Evolutionary conservation across 2,888 invertebrate species (phyloP).

Genomic region (Dyspetes luteomarginatus): DNA sequence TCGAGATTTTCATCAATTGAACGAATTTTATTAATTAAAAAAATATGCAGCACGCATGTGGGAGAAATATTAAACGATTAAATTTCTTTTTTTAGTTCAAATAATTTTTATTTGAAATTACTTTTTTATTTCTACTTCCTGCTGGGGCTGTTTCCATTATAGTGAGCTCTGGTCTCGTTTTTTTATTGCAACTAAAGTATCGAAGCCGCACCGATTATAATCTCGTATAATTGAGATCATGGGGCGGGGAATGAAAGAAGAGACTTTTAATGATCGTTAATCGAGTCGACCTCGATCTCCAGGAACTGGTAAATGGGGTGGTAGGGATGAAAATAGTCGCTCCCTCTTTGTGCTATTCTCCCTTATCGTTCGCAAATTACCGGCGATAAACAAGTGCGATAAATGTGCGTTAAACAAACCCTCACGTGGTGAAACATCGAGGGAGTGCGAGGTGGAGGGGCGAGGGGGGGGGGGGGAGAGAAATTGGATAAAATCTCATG

Average conservation of each 20-base stretch:
- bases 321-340: background rate
- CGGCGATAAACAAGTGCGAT: slow-evolving; percentile 48
- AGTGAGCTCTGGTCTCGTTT: background rate
- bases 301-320: background rate
- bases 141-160: background rate
- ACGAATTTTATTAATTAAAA: background rate
- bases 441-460: no score
- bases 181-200: slow-evolving; percentile 10
- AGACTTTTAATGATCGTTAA: slow-evolving; percentile 62
- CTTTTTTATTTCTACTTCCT: slow-evolving; percentile 1
- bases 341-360: background rate
- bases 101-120: background rate
- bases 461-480: no score
- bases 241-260: slow-evolving; percentile 33
- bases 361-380: slow-evolving; percentile 40
- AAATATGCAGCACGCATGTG: background rate
- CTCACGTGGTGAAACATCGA: slow-evolving; percentile 6
- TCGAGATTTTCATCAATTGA: background rate
- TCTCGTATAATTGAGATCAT: slow-evolving; percentile 27
- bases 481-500: slow-evolving; percentile 21
- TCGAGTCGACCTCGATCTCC: slow-evolving; percentile 61
- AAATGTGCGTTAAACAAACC: slow-evolving; percentile 29
- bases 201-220: slow-evolving; percentile 38
- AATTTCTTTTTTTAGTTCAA: background rate
- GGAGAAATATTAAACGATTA: background rate